These are phyloP conservation scores for Anser brachyrhynchus DNA, from an alignment of 2,113 vertebrate genomes.

Conservation along the genomic window DNA sequence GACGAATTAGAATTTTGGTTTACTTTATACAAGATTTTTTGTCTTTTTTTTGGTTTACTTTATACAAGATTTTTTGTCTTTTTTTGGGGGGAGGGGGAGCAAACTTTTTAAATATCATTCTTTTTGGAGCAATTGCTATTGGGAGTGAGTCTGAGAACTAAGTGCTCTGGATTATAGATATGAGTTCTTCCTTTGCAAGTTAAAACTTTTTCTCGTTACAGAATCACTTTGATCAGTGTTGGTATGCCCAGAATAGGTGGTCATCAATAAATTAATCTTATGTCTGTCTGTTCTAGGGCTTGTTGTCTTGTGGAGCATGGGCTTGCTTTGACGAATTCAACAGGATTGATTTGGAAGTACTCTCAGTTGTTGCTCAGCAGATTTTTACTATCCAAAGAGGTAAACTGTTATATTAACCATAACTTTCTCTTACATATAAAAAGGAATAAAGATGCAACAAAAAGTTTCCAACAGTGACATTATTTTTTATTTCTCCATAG, in stretches of 20 bases:
- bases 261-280: conserved; percentile 14
- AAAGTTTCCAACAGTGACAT: background rate
- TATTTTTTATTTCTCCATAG: conserved; percentile 62
- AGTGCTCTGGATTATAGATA: background rate
- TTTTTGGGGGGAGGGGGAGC: no score
- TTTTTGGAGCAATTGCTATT: background rate
- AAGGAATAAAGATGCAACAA: background rate
- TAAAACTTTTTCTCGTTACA: background rate
- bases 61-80: background rate
- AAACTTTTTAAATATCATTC: background rate
- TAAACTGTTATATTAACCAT: conserved; percentile 52
- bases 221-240: background rate
- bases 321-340: conserved; percentile 97
- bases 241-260: background rate
- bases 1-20: background rate
- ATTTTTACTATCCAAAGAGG: conserved; percentile 96
- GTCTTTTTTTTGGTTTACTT: background rate
- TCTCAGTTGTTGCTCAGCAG: conserved; percentile 93
- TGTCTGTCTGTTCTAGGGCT: conserved; percentile 75
- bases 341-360: conserved; percentile 92
- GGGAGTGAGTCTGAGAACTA: background rate
- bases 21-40: background rate
- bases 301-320: conserved; percentile 91
- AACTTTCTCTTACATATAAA: background rate
- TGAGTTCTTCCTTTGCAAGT: background rate